Evolutionary conservation across 2,888 invertebrate species (phyloP), one percentile per base, ranked within the genome.

Genomic region (Thelaira solivaga): DNA sequence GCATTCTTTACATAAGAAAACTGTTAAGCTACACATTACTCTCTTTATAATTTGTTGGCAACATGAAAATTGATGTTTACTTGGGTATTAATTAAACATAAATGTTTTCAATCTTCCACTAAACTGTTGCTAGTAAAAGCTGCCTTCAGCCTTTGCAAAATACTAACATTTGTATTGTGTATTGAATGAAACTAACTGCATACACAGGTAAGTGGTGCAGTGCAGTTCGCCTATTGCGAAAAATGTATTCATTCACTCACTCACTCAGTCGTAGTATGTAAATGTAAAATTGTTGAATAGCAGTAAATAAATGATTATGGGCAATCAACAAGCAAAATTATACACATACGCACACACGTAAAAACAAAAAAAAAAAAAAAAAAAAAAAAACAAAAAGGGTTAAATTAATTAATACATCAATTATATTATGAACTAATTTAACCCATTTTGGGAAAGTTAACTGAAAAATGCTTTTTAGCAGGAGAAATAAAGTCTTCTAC

Each of bases 21-120:
- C 53, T 53, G 59, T 68, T 68, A 68, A 68, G 39, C 39, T 7
- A 45, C 55, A 65, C 67, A 75, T 51, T 59, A 53, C 41, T 65
- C 53, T 61, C 34, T 47, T 72, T 34, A 71, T 78, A 74, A 78
- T 78, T 59, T 74, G 65, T 61, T 78, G 65, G 74, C 74, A 78
- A 74, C 78, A 78, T 78, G 74, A 62, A 78, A 74, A 74, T 78
- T 74, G 69, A 74, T 78, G 74, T 78, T 78, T 78, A 78, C 78
- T 59, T 51, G 78, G 34, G 74, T 71, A 78, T 61, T 74, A 78
- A 78, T 78, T 78, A 78, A 78, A 68, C 69, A 71, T 78, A 78
- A 78, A 78, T 78, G 78, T 71, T 74, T 78, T 78, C 74, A 71
- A 78, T 78, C 78, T 78, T 55, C 69, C 29, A 69, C 65, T 78